Percentiles rank a stretch among this genome's conserved stretches.
Conservation (phyloP, 2,113 vertebrate species). For the zebrafish (Danio rerio) region GRCz12tu NC_133188.1:26780001-26780500, state of each 20-base stretch:
- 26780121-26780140: not conserved
- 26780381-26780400: too few species aligned
- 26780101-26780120: not conserved
- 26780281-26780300: not conserved
- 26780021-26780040: constrained; percentile 32
- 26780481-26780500: too few species aligned
- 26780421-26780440: too few species aligned
- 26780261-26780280: not conserved
- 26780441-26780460: too few species aligned
- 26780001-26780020: constrained; percentile 32
- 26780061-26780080: constrained; percentile 33
- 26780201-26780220: not conserved
- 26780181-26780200: not conserved
- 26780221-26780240: not conserved
- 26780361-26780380: too few species aligned
- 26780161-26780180: constrained; percentile 17
- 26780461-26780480: too few species aligned
- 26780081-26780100: constrained; percentile 28
- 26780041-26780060: constrained; percentile 14
- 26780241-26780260: not conserved
- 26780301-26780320: not conserved
- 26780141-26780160: not conserved
- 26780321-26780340: not conserved
- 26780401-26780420: too few species aligned
- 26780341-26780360: too few species aligned